phyloP scores from a whole-genome alignment of 1,140 invertebrate genomes.

The Polyergus mexicanus region DNA sequence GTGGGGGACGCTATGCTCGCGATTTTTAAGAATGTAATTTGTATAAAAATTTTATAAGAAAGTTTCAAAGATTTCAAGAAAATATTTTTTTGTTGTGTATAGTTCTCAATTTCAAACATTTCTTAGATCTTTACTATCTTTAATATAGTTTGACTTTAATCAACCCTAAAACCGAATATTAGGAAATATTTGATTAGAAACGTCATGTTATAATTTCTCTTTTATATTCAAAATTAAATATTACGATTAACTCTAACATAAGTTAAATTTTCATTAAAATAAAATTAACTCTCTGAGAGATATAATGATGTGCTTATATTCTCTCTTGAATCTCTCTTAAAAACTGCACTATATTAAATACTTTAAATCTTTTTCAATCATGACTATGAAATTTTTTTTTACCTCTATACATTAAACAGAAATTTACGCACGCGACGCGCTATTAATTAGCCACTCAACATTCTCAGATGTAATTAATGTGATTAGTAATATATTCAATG shows the following conservation, averaged over 20 bases:
- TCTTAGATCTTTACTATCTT: neutral
- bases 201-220: neutral
- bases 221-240: neutral
- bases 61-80: too few relatives aligned
- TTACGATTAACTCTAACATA: neutral
- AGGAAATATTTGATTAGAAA: neutral
- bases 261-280: neutral
- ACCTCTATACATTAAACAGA: neutral
- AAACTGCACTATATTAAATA: neutral
- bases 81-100: too few relatives aligned
- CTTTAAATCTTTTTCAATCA: neutral
- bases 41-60: too few relatives aligned
- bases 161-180: neutral
- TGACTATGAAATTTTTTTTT: neutral
- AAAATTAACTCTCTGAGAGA: neutral
- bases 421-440: neutral
- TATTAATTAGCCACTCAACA: slow-evolving; percentile 7
- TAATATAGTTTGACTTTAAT: neutral
- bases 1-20: too few relatives aligned
- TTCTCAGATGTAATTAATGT: slow-evolving; percentile 3
- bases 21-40: too few relatives aligned
- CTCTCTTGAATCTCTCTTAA: neutral
- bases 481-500: slow-evolving; percentile 15
- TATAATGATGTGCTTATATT: neutral
- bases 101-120: neutral